Conservation (phyloP, 2,797 vertebrate genomes). For the Jordanella pulchra region DNA sequence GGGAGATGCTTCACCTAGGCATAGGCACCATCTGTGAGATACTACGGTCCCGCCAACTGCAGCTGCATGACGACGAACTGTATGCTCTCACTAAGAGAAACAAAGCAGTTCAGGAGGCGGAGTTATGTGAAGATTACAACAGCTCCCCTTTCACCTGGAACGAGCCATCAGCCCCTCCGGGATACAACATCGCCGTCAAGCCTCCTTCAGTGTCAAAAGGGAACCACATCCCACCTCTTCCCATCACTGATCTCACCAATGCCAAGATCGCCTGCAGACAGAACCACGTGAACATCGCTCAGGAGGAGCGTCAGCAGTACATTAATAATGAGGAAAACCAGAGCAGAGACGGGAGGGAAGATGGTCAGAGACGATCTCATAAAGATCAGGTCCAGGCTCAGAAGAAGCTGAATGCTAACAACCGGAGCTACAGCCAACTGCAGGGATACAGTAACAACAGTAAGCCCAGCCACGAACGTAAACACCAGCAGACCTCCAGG, state of each 20-base stretch:
- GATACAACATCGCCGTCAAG: conserved; percentile 89
- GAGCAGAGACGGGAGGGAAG: conserved; percentile 47
- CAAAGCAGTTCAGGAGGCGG: conserved; percentile 28
- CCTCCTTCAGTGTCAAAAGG: conserved; percentile 58
- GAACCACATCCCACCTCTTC: conserved; percentile 76
- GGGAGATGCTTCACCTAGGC: conserved; percentile 96
- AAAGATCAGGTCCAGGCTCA: conserved; percentile 81
- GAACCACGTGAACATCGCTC: conserved; percentile 91
- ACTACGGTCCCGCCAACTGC: conserved; percentile 71
- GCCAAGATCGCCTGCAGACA: conserved; percentile 87
- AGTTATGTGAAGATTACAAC: conserved; percentile 70
- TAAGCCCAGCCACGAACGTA: conserved; percentile 79
- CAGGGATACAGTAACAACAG: conserved; percentile 75
- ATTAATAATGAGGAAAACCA: conserved; percentile 84
- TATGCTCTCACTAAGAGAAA: conserved; percentile 47
- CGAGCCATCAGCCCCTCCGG: conserved; percentile 87
- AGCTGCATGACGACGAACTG: conserved; percentile 52
- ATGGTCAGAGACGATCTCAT: conserved; percentile 71
- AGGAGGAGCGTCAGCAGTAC: conserved; percentile 85
- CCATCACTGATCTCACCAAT: conserved; percentile 85
- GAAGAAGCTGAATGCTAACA: conserved; percentile 83
- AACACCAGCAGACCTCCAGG: conserved; percentile 62
- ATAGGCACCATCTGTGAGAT: conserved; percentile 90
- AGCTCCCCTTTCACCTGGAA: conserved; percentile 90
- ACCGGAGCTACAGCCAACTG: conserved; percentile 82